Conservation (phyloP, 2,888 invertebrate species). For the Drosophila atripex region DNA sequence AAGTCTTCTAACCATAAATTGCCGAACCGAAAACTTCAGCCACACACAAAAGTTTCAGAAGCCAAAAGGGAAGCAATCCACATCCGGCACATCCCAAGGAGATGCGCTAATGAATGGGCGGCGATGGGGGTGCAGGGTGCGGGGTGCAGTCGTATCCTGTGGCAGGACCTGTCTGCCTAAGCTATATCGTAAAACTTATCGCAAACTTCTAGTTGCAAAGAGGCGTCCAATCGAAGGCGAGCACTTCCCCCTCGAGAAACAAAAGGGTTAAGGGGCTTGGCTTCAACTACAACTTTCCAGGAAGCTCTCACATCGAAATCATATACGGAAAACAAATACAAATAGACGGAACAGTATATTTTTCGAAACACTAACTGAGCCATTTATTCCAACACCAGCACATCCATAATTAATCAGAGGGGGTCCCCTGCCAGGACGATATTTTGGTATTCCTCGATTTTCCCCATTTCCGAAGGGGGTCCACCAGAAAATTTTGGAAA, state of each 20-base stretch:
- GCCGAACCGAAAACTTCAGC: slow-evolving; percentile 69
- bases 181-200: slow-evolving; percentile 14
- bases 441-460: too few relatives aligned
- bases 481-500: too few relatives aligned
- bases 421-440: too few relatives aligned
- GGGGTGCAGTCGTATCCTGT: slow-evolving; percentile 21
- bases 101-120: slow-evolving; percentile 67
- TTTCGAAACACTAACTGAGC: too few relatives aligned
- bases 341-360: not conserved
- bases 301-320: not conserved
- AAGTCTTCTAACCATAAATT: slow-evolving; percentile 77
- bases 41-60: slow-evolving; percentile 32
- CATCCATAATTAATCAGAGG: too few relatives aligned
- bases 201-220: not conserved
- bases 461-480: too few relatives aligned
- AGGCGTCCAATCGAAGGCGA: slow-evolving; percentile 1
- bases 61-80: slow-evolving; percentile 25
- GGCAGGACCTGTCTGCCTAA: slow-evolving; percentile 27
- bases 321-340: not conserved
- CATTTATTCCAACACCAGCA: not conserved
- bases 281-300: not conserved
- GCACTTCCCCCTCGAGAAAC: not conserved
- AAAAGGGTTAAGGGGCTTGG: not conserved
- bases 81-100: slow-evolving; percentile 40
- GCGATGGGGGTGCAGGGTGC: not conserved